Evolutionary conservation across 1,140 invertebrate species (phyloP).

Genomic region (Bombus impatiens): DNA sequence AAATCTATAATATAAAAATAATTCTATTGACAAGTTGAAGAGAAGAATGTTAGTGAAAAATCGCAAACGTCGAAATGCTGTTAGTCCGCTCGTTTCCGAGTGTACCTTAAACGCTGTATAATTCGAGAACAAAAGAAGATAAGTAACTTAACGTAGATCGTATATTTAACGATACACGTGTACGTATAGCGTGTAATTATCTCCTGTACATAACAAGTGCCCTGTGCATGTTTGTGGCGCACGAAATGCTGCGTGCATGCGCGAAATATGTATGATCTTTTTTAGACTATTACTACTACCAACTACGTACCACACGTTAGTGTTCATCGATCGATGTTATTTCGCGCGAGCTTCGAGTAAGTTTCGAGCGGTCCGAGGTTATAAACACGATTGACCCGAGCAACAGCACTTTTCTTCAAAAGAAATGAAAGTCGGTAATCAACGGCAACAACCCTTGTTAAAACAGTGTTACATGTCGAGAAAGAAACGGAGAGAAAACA

Average conservation of each 20-base stretch:
- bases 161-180: conserved; percentile 22
- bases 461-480: not conserved
- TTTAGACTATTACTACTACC: conserved; percentile 37
- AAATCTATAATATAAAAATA: conserved; percentile 12
- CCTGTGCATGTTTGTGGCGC: conserved; percentile 32
- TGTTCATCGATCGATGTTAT: conserved; percentile 60
- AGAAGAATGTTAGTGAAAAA: conserved; percentile 1
- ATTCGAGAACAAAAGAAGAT: not conserved
- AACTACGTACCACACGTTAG: conserved; percentile 55
- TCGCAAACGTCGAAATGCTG: conserved; percentile 3
- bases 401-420: not conserved
- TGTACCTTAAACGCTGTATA: conserved; percentile 27
- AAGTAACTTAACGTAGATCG: conserved; percentile 8
- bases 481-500: not conserved
- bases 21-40: conserved; percentile 30
- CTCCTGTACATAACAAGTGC: conserved; percentile 52
- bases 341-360: conserved; percentile 26
- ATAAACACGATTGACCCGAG: not conserved
- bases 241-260: conserved; percentile 38
- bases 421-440: not conserved
- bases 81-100: conserved; percentile 19
- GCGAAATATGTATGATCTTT: conserved; percentile 37
- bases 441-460: not conserved
- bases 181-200: conserved; percentile 36
- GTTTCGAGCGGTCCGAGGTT: conserved; percentile 28